Base-by-base conservation (phyloP, 2,797 vertebrate species). In the Percopsis omiscomaycus region DNA sequence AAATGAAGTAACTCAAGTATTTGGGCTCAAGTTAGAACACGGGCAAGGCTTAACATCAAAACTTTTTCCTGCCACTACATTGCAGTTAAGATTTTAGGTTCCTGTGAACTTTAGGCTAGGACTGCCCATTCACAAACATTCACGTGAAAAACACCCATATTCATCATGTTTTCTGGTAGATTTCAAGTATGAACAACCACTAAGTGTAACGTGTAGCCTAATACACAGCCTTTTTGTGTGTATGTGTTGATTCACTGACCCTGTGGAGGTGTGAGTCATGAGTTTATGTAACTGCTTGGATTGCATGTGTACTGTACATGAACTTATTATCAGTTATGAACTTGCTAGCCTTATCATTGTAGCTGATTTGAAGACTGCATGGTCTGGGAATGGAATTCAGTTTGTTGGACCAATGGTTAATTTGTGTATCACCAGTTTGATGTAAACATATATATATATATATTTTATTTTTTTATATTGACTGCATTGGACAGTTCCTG, bases 401-500 rank as follows among this genome's bases (percentile, higher is more conserved):
- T 44, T 14, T 61, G 32, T 54, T 51, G 14, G 60, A 32, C 55
- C 32, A 29, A 30, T 59, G 12, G 30, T 50, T n/a, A 29, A 32
- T 50, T 14, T 45, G 13, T 32, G 30, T 44, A 22, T 37, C 32
- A 37, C 3, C 32, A 37, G 32, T 37, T 37, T 37, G 30, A 32
- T 32, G 30, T 32, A 32, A 32, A 32, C 30, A 32, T n/a, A n/a
- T n/a, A n/a, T 53, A 4, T 29, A 53, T 2, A 9, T 54, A 12
- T 30, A 29, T 11, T 54, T 55, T 11, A 5, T 15, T 15, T 32
- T 28, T 42, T 56, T 13, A 5, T 44, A 8, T 45, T 82, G 64
- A 82, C 53, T 10, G 64, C 61, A 68, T 51, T 59, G 46, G 16
- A 68, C 51, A 49, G 42, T 5, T 32, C 2, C 1, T 1, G 6